Conservation (phyloP, 2,888 invertebrate species). For the Megastigmus dorsalis region DNA sequence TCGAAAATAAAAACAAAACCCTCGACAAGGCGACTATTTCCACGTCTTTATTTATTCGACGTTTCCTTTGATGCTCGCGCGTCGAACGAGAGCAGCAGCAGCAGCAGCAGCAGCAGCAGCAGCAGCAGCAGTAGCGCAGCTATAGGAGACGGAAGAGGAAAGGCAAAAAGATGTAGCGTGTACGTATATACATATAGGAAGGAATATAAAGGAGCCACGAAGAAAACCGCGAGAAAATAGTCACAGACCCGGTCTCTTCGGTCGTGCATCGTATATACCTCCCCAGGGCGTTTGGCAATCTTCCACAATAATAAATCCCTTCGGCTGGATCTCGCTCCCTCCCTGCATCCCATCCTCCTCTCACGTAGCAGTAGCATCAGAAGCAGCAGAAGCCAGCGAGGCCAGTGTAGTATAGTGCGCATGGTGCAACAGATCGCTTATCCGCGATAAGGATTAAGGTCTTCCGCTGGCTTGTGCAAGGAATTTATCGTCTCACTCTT, state of each 20-base stretch:
- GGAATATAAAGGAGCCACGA: background rate
- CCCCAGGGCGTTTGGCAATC: slow-evolving; percentile 44
- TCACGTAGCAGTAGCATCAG: too few species aligned
- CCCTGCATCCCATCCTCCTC: too few species aligned
- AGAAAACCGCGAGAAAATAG: slow-evolving; percentile 9
- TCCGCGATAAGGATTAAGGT: slow-evolving; percentile 52
- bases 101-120: slow-evolving; percentile 9
- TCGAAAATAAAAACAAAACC: too few species aligned
- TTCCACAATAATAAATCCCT: slow-evolving; percentile 52
- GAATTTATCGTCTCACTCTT: slow-evolving; percentile 30
- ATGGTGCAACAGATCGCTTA: slow-evolving; percentile 55
- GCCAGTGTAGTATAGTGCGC: too few species aligned
- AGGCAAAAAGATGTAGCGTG: too few species aligned
- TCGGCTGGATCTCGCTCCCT: slow-evolving; percentile 5
- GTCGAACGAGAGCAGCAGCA: background rate
- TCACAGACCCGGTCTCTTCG: background rate
- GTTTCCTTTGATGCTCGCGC: background rate
- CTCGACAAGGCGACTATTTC: background rate
- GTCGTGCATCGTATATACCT: background rate
- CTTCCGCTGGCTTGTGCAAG: slow-evolving; percentile 20
- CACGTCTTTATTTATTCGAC: background rate
- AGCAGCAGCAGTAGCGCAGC: background rate
- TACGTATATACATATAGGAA: background rate
- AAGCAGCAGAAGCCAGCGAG: too few species aligned
- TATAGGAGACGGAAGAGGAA: too few species aligned